Evolutionary conservation across 1,140 invertebrate species (phyloP), one percentile per base, ranked within the genome.

Genomic region (Bilobella aurantiaca): DNA sequence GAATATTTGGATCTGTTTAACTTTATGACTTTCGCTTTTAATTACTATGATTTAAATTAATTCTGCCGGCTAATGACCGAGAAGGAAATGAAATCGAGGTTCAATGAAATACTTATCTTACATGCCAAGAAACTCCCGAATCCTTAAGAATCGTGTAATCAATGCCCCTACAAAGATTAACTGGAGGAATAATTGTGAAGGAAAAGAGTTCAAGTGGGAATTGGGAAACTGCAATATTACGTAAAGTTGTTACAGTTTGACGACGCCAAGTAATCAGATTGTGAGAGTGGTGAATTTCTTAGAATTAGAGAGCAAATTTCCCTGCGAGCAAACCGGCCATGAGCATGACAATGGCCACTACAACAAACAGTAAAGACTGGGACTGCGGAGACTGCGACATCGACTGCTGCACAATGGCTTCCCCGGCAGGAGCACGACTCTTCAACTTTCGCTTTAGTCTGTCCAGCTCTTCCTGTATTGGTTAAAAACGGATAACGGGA

Each of bases 321-420:
- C 80, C 79, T 30, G 80, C 67, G 58, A 81, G 72, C 58, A 80
- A 75, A 67, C 80, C 79, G 66, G 80, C 65, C 56, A 81, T 69
- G 57, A 66, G 75, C 49, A 74, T 75, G 30, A 75, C 61, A 56
- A 81, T 62, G 29, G 78, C 78, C 69, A 76, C 69, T 60, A 80
- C 74, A 29, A 81, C 68, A 62, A 77, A 77, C 29, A 78, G 73
- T 71, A 78, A 76, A 25, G 77, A 75, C 47, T 77, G 73, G 46
- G 76, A 69, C 57, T 69, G 67, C 47, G 67, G 66, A 64, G 63
- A 60, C 18, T 69, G 58, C 37, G 27, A 71, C 63, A 57, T 58
- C 61, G 56, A 72, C 66, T 66, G 69, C 59, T 60, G 30, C 65
- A 68, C 69, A 58, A 69, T 65, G 62, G 71, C 62, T 42, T 71